phyloP scores from a whole-genome alignment of 2,888 invertebrate genomes.

The Hoplodrina blanda region DNA sequence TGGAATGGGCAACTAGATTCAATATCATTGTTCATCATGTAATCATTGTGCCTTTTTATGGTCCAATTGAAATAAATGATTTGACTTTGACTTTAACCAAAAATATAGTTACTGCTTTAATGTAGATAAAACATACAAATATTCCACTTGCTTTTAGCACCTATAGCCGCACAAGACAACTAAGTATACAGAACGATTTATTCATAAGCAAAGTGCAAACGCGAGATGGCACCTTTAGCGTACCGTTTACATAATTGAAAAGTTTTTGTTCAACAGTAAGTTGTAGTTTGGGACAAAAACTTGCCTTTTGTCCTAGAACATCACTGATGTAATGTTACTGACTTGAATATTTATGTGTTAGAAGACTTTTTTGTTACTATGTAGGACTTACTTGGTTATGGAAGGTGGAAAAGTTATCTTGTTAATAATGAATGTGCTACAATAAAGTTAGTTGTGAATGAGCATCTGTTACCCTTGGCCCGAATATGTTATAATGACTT shows the following conservation, averaged over 20 bases:
- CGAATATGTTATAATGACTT: not conserved
- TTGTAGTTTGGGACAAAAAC: conserved; percentile 37
- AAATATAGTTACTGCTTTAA: not conserved
- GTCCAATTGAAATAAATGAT: no score
- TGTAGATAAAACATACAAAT: conserved; percentile 3
- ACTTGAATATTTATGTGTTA: conserved; percentile 48
- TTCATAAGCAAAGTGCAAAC: conserved; percentile 61
- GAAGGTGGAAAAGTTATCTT: conserved; percentile 11
- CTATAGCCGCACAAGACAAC: conserved; percentile 3
- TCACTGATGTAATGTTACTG: conserved; percentile 28
- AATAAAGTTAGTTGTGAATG: not conserved
- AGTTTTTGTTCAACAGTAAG: conserved; percentile 38
- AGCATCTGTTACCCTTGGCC: not conserved
- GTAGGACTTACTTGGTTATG: conserved; percentile 9
- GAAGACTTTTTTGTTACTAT: conserved; percentile 26
- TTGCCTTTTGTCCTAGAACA: conserved; percentile 29
- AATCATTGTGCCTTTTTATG: no score
- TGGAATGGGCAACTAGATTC: no score
- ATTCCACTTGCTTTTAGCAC: conserved; percentile 14
- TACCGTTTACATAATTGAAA: conserved; percentile 58
- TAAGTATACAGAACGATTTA: conserved; percentile 49
- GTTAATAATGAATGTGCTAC: conserved; percentile 28
- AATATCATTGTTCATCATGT: no score
- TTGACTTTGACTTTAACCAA: not conserved
- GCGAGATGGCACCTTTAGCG: conserved; percentile 38